Evolutionary conservation across 1,140 invertebrate genomes (phyloP), one percentile per base, ranked within the genome.

Genomic region (Cydia pomonella): DNA sequence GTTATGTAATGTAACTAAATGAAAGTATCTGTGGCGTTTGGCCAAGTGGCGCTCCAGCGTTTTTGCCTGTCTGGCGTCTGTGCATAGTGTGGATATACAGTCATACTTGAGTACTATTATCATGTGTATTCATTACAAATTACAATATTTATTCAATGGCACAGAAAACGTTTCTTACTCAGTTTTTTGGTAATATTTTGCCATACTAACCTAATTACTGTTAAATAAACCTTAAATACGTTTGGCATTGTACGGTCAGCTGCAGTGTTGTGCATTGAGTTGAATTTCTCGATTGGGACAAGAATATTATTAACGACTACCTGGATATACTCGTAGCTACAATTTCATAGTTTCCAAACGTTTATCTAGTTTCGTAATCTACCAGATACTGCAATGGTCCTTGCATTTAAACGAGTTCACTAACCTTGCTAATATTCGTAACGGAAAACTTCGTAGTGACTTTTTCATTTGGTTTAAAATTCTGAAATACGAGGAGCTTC

Each of bases 361-460:
- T 38, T 38, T 38, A 1, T 44, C 13, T 44, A 44, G 41, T 44
- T 44, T 44, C 33, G 13, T 16, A 44, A 12, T 44, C 41, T 44
- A 44, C 41, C 13, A n/a, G n/a, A 71, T 27, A 63, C n/a, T n/a
- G n/a, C n/a, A 76, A 53, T 50, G 62, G 7, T 66, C 29, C 1
- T 69, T 41, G n/a, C 2, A 53, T 53, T 53, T 53, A 53, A n/a
- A 18, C n/a, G 50, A 53, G 50, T 63, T 23, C 13, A 21, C 62
- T 76, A 80, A 91, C 91, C 84, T 86, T 88, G 78, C 89, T 91
- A 29, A 89, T 87, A 80, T 92, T 92, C 82, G 86, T 90, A 38
- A 92, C 86, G 13, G 84, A 84, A 82, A 92, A 92, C 74, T 90
- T 92, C 6, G 89, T 86, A 13, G 88, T 80, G 41, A 86, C 73